Evolutionary conservation across 2,888 invertebrate species (phyloP).

Genomic region (Spatulosminthurus flaviceps): DNA sequence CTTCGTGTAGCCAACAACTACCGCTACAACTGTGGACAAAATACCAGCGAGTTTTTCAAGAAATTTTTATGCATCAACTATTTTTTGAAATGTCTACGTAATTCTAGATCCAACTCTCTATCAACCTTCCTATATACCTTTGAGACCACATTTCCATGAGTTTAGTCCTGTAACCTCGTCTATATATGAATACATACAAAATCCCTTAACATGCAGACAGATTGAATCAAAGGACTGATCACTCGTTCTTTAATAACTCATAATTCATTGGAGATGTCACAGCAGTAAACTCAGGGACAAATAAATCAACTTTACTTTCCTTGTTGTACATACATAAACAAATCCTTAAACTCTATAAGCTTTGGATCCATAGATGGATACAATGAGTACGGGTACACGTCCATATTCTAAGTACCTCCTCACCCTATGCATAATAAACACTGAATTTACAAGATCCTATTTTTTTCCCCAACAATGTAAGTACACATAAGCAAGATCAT

Average conservation of each 20-base stretch:
- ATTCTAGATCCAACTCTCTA: neutral
- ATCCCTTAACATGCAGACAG: conserved; percentile 16
- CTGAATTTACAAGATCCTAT: too few relatives aligned
- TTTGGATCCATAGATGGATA: too few relatives aligned
- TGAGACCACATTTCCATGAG: conserved; percentile 9
- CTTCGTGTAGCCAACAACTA: conserved; percentile 20
- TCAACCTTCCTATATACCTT: neutral
- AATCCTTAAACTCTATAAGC: neutral
- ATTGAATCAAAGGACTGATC: conserved; percentile 38
- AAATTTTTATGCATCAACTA: conserved; percentile 24
- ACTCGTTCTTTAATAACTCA: conserved; percentile 39
- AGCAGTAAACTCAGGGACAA: conserved; percentile 38
- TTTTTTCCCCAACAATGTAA: too few relatives aligned
- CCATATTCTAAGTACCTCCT: too few relatives aligned
- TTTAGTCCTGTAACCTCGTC: neutral
- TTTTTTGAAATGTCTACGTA: conserved; percentile 13
- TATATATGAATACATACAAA: too few relatives aligned
- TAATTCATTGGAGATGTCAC: conserved; percentile 46
- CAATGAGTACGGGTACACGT: too few relatives aligned
- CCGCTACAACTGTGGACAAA: conserved; percentile 6
- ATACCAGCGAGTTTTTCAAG: conserved; percentile 7
- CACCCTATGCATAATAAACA: too few relatives aligned
- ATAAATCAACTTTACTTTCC: conserved; percentile 49
- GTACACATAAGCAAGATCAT: too few relatives aligned
- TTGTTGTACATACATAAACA: conserved; percentile 22